Conservation (phyloP, 1,140 invertebrate genomes). For the Meloidogyne floridensis region DNA sequence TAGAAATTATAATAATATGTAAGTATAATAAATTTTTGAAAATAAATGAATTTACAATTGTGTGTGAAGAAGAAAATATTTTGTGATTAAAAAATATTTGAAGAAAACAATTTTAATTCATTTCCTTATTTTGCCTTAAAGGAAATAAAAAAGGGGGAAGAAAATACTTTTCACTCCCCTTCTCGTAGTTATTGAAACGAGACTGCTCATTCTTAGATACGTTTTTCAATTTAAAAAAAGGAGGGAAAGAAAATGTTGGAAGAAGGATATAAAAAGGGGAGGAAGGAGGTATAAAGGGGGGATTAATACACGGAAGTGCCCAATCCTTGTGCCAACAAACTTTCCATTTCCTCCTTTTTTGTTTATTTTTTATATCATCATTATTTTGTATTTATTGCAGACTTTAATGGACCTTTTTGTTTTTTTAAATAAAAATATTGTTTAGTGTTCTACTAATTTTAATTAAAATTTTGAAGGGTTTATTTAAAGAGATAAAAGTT, state of each 20-base stretch:
- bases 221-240: conserved; percentile 11
- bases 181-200: background rate
- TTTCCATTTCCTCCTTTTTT: background rate
- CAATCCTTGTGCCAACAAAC: background rate
- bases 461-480: no score
- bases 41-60: no score
- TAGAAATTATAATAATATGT: no score
- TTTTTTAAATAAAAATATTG: no score
- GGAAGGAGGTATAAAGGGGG: background rate
- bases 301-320: background rate
- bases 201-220: background rate
- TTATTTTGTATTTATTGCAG: background rate
- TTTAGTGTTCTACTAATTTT: no score
- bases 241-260: background rate
- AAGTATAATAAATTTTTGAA: no score
- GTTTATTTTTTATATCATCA: background rate
- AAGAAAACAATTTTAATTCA: background rate
- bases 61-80: background rate
- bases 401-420: no score
- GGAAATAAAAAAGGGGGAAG: background rate
- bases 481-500: no score
- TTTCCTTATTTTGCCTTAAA: background rate
- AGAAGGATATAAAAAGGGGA: background rate
- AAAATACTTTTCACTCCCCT: background rate
- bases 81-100: background rate